Conservation (phyloP, 1,140 invertebrate species). For the Brachystomella parvula region DNA sequence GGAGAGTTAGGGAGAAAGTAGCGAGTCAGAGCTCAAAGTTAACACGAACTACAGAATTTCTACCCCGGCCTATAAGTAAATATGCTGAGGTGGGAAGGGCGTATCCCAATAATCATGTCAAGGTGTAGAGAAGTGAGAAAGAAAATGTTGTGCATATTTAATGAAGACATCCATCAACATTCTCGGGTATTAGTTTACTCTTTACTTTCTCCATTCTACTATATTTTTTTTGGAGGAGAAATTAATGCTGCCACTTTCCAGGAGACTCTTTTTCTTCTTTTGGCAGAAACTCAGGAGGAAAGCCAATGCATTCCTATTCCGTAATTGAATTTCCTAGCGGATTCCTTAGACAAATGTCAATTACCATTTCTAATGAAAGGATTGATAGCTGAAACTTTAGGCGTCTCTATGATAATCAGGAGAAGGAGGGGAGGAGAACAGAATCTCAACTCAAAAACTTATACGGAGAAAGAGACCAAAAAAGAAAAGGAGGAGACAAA, state of each 20-base stretch:
- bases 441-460: constrained; percentile 7
- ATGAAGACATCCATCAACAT: constrained; percentile 1
- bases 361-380: constrained; percentile 11
- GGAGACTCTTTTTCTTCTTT: neutral
- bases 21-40: neutral
- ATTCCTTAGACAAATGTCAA: constrained; percentile 8
- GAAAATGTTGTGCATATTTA: constrained; percentile 2
- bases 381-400: constrained; percentile 9
- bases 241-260: neutral
- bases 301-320: neutral
- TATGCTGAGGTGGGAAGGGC: too few relatives aligned
- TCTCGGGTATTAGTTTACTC: neutral
- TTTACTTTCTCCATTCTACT: neutral
- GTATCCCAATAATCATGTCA: too few relatives aligned
- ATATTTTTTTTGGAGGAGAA: constrained; percentile 5
- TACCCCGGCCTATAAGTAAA: too few relatives aligned
- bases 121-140: too few relatives aligned
- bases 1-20: neutral
- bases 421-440: neutral
- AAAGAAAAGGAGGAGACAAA: constrained; percentile 4
- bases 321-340: neutral
- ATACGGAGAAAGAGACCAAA: neutral
- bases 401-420: neutral
- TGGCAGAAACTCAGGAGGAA: neutral
- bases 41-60: too few relatives aligned